Evolutionary conservation across 2,113 vertebrate genomes (phyloP).

Genomic region (Amphiprion percula): DNA sequence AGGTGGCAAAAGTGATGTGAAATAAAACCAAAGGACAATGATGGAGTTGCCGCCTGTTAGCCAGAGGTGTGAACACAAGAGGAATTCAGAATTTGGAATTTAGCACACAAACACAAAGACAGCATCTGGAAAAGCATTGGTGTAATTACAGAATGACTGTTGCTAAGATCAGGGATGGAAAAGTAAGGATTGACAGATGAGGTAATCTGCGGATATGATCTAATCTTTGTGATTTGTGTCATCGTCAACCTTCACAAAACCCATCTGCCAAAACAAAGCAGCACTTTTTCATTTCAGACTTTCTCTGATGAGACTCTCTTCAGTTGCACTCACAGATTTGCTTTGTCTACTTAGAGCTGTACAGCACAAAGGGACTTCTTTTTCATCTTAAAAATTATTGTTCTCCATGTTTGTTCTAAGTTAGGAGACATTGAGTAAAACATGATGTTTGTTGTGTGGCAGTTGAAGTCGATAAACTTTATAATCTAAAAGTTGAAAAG

Average conservation of each 20-base stretch:
- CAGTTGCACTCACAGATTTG: neutral
- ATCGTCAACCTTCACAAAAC: slow-evolving; percentile 4
- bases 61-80: slow-evolving; percentile 5
- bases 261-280: slow-evolving; percentile 14
- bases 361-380: neutral
- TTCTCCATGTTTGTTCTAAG: neutral
- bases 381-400: no score
- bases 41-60: slow-evolving; percentile 7
- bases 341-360: slow-evolving; percentile 1
- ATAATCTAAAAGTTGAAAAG: no score
- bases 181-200: slow-evolving; percentile 21
- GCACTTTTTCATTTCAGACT: slow-evolving; percentile 12
- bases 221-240: slow-evolving; percentile 21
- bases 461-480: no score
- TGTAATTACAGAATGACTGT: slow-evolving; percentile 25
- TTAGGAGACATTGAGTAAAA: neutral
- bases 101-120: neutral
- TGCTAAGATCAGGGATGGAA: neutral
- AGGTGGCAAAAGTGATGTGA: slow-evolving; percentile 35
- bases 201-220: neutral
- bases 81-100: neutral
- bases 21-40: neutral
- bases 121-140: slow-evolving; percentile 16
- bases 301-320: neutral
- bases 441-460: no score